Evolutionary conservation across 2,113 vertebrate species (phyloP), one percentile per base, ranked within the genome.

Genomic region (Hemibagrus wyckioides): DNA sequence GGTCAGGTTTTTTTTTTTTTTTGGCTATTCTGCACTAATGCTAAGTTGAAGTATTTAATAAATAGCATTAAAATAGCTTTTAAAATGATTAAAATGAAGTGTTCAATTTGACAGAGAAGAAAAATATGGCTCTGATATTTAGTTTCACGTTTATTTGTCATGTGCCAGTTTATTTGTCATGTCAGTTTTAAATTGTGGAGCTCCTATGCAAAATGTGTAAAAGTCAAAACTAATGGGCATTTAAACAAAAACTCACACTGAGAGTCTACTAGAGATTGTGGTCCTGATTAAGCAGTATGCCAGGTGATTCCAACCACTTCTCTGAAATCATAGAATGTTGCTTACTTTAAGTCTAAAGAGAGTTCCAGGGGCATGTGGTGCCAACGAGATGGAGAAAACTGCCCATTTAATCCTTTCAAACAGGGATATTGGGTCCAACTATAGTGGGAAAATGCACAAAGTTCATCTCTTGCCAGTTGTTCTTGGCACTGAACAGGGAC

Each of bases 371-470:
- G 89, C 65, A 88, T 87, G 82, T 71, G 90, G 89, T 93, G 94
- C 91, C 92, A 94, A 82, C 71, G 85, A 75, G 83, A 91, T 88
- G 90, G 88, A 88, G 90, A 91, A 93, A 93, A 93, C 90, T 87
- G 91, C 88, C 90, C 91, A 91, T 92, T 90, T 93, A 92, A 94
- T 91, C 89, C 90, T 65, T 89, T 86, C 87, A 59, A 90, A 80
- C 61, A 83, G 88, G 87, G 90, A 91, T 89, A 85, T 39, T 83
- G 82, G 69, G 80, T 75, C 86, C 44, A 87, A 88, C 61, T 84
- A 80, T 76, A 84, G 88, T 91, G 90, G 91, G 90, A 86, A 91
- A 90, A 90, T 75, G 84, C 85, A 84, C 73, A 87, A 92, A 92
- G 92, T 89, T 61, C 17, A 89, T 85, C 63, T 25, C 85, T 86